Percentiles rank a stretch among this genome's conserved stretches.
Evolutionary conservation across 2,113 vertebrate species (phyloP).

Genomic region (Zosterops japonicus): DNA sequence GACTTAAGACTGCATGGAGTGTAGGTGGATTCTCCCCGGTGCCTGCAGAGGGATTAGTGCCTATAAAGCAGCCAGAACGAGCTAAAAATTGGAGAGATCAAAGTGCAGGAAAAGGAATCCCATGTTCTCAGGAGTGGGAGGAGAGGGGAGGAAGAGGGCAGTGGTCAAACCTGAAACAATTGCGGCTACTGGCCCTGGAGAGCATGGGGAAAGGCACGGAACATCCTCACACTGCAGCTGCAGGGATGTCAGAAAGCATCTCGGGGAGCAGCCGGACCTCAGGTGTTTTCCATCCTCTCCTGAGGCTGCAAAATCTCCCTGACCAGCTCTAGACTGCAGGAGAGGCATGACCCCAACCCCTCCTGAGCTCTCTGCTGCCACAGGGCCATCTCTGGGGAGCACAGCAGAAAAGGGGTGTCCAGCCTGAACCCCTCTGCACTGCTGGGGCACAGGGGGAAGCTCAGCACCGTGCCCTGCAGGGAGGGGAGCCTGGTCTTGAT

Average conservation of each 20-base stretch:
- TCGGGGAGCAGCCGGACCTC: rapidly evolving
- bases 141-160: background rate
- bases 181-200: rapidly evolving
- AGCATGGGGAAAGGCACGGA: rapidly evolving
- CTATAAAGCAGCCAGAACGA: slow-evolving; percentile 44
- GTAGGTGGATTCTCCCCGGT: slow-evolving; percentile 61
- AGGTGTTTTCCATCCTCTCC: background rate
- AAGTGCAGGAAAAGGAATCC: slow-evolving; percentile 40
- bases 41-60: slow-evolving; percentile 66
- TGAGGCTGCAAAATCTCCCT: background rate
- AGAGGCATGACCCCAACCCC: background rate
- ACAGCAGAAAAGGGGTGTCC: background rate
- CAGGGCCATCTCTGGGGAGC: background rate
- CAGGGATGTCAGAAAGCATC: background rate
- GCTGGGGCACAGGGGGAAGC: too few species aligned
- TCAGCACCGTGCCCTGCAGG: rapidly evolving
- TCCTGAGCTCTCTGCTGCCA: background rate
- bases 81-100: slow-evolving; percentile 53
- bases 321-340: background rate
- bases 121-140: background rate
- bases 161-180: background rate
- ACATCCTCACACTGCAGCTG: background rate
- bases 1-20: slow-evolving; percentile 52
- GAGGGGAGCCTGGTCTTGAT: background rate
- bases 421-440: rapidly evolving